A percentile compares a stretch with the other conserved stretches of the same genome.
Evolutionary conservation across 2,113 vertebrate species (phyloP).

Genomic region (Parus major): DNA sequence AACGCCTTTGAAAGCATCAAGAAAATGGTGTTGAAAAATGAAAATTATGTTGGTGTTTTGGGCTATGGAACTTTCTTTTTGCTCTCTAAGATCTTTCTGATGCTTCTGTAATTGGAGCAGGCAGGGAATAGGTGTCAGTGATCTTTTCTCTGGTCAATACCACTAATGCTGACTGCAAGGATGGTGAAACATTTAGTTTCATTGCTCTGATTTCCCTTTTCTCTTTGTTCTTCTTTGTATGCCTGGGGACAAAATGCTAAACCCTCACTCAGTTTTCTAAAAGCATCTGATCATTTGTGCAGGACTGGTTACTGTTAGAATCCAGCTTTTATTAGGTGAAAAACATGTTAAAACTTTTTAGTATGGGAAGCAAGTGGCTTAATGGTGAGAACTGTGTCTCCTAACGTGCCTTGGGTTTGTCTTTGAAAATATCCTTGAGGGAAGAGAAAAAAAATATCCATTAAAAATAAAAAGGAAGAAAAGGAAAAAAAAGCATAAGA

Average conservation of each 20-base stretch:
- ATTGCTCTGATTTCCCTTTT: background rate
- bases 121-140: background rate
- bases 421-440: background rate
- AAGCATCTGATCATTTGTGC: background rate
- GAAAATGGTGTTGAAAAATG: background rate
- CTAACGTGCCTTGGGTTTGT: background rate
- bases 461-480: background rate
- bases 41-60: background rate
- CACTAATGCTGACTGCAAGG: background rate
- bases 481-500: rapidly evolving
- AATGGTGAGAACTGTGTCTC: background rate
- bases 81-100: background rate
- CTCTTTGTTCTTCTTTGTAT: background rate
- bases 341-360: background rate
- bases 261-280: background rate
- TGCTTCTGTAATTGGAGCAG: background rate
- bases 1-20: background rate
- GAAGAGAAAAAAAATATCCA: background rate
- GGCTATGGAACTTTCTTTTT: background rate
- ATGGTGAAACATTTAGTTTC: background rate
- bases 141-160: background rate
- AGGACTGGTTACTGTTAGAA: background rate
- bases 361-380: background rate
- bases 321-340: background rate
- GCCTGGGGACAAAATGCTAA: background rate